A percentile compares a stretch with the other conserved stretches of the same genome.
These are phyloP conservation scores for Melipona beecheii DNA, from an alignment of 2,888 invertebrate species.

Conservation along the genomic window DNA sequence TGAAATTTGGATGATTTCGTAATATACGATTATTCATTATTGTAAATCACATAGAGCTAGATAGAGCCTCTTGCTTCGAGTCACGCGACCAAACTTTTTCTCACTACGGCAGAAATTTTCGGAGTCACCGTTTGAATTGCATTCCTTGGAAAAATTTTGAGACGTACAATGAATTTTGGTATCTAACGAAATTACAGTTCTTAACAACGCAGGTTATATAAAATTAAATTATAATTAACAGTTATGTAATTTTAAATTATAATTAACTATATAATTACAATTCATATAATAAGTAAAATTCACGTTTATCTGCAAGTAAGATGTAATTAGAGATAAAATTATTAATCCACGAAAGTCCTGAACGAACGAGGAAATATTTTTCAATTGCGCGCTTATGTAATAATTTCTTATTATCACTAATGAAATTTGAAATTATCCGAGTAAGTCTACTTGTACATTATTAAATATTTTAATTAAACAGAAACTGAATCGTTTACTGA, in stretches of 20 bases:
- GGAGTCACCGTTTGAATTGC: neutral
- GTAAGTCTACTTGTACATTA: neutral
- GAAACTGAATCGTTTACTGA: neutral
- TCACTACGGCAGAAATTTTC: neutral
- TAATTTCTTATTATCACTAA: neutral
- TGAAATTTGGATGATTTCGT: conserved; percentile 14
- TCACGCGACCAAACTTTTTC: neutral
- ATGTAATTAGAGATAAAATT: conserved; percentile 1
- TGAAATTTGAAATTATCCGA: neutral
- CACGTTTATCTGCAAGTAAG: conserved; percentile 2
- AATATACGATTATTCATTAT: conserved; percentile 3
- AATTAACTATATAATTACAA: neutral
- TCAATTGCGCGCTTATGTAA: neutral
- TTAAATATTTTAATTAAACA: neutral
- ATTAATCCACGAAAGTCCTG: neutral
- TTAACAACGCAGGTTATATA: too few relatives aligned
- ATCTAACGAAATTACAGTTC: too few relatives aligned
- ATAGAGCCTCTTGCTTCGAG: neutral
- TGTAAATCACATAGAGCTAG: conserved; percentile 9
- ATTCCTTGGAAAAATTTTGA: too few relatives aligned
- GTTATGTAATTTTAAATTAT: neutral
- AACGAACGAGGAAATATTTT: neutral
- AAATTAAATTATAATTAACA: neutral
- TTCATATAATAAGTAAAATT: too few relatives aligned
- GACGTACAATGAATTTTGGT: too few relatives aligned